Percentiles rank a stretch among this genome's conserved stretches.
Conservation (phyloP, 2,113 vertebrate species). For the Corythoichthys haematopterus region DNA sequence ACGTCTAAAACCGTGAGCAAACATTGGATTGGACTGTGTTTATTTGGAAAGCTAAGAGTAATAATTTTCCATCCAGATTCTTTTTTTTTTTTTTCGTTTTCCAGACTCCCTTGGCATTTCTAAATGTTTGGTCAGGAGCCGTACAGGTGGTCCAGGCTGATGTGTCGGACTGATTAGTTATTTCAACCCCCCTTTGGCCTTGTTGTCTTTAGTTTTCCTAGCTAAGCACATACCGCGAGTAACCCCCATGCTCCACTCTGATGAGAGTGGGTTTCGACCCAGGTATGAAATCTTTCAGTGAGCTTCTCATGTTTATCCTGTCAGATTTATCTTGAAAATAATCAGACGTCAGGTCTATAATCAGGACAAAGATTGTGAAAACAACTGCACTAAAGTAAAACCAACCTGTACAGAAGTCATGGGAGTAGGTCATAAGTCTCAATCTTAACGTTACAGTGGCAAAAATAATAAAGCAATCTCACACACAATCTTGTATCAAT, state of each 20-base stretch:
- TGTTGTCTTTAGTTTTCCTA: slow-evolving; percentile 47
- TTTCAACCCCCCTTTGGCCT: slow-evolving; percentile 30
- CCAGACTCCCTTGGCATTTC: slow-evolving; percentile 22
- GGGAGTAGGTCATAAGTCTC: background rate
- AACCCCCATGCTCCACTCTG: slow-evolving; percentile 19
- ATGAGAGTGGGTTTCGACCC: slow-evolving; percentile 3
- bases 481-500: no score
- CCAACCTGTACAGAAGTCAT: background rate
- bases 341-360: slow-evolving; percentile 7
- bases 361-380: slow-evolving; percentile 29
- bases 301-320: slow-evolving; percentile 17
- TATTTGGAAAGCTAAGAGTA: slow-evolving; percentile 32
- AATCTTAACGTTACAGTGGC: background rate
- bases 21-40: background rate
- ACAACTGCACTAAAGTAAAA: slow-evolving; percentile 29
- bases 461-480: background rate
- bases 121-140: slow-evolving; percentile 5
- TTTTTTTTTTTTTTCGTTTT: slow-evolving; percentile 9
- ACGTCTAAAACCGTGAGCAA: background rate
- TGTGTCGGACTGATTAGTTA: slow-evolving; percentile 29
- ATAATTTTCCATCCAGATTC: slow-evolving; percentile 25
- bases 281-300: slow-evolving; percentile 23
- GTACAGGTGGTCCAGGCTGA: slow-evolving; percentile 46
- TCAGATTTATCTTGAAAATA: slow-evolving; percentile 24
- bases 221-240: slow-evolving; percentile 6